Percentiles rank a stretch among this genome's conserved stretches.
These are phyloP conservation scores for Ellobius talpinus DNA, from an alignment of 2,113 vertebrate species.

Conservation along the genomic window DNA sequence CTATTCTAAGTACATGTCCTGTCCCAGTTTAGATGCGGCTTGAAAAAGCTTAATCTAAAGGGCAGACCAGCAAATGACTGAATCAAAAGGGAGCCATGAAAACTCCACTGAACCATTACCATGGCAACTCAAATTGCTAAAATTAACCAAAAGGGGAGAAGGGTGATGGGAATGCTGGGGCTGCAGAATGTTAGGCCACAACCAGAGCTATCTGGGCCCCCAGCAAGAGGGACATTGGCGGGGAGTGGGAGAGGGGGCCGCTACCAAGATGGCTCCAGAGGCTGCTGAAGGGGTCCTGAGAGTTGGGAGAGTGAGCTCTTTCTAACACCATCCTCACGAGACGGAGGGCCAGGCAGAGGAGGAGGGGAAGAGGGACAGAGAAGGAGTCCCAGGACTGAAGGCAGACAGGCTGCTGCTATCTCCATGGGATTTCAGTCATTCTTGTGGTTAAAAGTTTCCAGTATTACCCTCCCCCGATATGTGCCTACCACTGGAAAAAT, in stretches of 20 bases:
- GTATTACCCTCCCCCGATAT: background rate
- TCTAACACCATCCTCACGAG: background rate
- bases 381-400: background rate
- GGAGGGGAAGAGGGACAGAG: too few species aligned
- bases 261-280: background rate
- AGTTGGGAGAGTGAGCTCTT: background rate
- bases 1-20: slow-evolving; percentile 76
- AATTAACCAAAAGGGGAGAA: slow-evolving; percentile 80
- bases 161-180: slow-evolving; percentile 72
- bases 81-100: slow-evolving; percentile 81
- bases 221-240: slow-evolving; percentile 67
- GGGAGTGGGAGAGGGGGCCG: slow-evolving; percentile 1
- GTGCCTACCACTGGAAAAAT: background rate
- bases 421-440: background rate
- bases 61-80: slow-evolving; percentile 83
- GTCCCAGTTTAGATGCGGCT: slow-evolving; percentile 66
- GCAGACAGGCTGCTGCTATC: too few species aligned
- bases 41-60: slow-evolving; percentile 79
- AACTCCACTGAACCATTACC: slow-evolving; percentile 79
- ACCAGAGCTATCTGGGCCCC: slow-evolving; percentile 61
- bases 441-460: background rate
- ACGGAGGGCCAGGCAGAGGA: background rate
- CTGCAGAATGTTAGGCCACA: slow-evolving; percentile 68
- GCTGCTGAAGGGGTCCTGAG: background rate
- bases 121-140: slow-evolving; percentile 85